Base-by-base conservation (phyloP, 1,140 invertebrate species). In the Leptestheria dahalacensis region DNA sequence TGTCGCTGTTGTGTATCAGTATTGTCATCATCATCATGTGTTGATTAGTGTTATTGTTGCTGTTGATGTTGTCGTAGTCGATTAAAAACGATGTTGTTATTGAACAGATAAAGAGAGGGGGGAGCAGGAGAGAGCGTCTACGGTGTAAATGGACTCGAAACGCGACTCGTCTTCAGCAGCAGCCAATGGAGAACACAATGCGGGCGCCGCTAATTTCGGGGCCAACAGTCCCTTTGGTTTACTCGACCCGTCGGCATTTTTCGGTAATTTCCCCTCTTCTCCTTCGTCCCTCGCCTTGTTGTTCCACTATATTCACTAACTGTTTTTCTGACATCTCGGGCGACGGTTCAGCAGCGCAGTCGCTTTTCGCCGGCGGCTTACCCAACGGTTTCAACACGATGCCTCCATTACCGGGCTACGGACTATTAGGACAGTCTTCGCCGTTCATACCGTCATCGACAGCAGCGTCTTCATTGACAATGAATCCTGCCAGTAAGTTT, bases 341-440 rank as follows among this genome's bases (percentile, higher is more conserved):
- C n/a, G n/a, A n/a, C n/a, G n/a, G 4, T 51, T 29, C 23, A 48
- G 46, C 26, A 60, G 58, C 58, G 18, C 58, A 60, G 33, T 60
- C 58, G 58, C 11, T 60, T 20, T 60, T 60, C 26, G 58, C 50
- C 9, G 58, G 41, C 46, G 58, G 50, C 21, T 25, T 55, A n/a
- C 24, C 58, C 15, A 48, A 21, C 24, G 48, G 58, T 56, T 60
- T 48, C 58, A 60, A 60, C 50, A 26, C 58, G 2, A 49, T 60
- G 58, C 20, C 53, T 60, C 50, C 50, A 18, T 46, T 58, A 23
- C 24, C 41, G 28, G 58, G 26, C 46, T 60, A 52, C 25, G 50
- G 58, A 48, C 46, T 52, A 54, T 28, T 52, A 41, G 50, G 49
- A n/a, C 49, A 41, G 48, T 23, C 21, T 6, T 41, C 33, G 33